A percentile compares a stretch with the other conserved stretches of the same genome.
Conservation (phyloP, 1,140 invertebrate species). For the Zaprionus camerounensis region DNA sequence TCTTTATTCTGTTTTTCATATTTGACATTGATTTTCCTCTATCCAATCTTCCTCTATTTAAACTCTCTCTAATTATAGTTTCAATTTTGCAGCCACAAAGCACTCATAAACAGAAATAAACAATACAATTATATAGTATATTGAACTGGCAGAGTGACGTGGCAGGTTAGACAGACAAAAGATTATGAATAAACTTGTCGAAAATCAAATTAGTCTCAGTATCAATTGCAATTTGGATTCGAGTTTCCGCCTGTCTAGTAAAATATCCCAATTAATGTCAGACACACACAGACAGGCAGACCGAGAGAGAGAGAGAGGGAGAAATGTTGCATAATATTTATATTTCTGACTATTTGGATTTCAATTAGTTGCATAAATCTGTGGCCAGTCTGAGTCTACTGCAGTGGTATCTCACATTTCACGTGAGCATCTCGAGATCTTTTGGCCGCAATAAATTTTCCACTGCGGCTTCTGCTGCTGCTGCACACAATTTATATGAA, state of each 20-base stretch:
- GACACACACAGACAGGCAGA: background rate
- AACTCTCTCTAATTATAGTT: background rate
- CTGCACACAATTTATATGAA: slow-evolving; percentile 48
- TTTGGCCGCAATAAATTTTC: slow-evolving; percentile 22
- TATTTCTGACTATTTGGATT: background rate
- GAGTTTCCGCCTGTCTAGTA: background rate
- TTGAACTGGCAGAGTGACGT: background rate
- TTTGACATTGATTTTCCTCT: background rate
- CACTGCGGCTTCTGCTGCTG: slow-evolving; percentile 5
- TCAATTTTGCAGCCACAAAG: background rate
- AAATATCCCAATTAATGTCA: slow-evolving; percentile 5
- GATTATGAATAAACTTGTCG: background rate
- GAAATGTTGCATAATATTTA: slow-evolving; percentile 6
- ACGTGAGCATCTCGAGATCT: slow-evolving; percentile 12
- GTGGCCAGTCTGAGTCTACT: background rate
- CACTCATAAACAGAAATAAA: background rate
- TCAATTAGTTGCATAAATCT: slow-evolving; percentile 5
- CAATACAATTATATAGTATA: background rate
- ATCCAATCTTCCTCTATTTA: too few species aligned
- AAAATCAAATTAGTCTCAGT: background rate
- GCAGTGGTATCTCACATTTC: background rate
- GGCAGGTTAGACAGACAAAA: background rate
- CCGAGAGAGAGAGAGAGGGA: too few species aligned
- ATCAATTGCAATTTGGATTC: background rate
- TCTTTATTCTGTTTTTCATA: too few species aligned